Percentiles rank a stretch among this genome's conserved stretches.
These are phyloP conservation scores for Stegastes partitus DNA, from an alignment of 2,113 vertebrate species.

Conservation along the genomic window DNA sequence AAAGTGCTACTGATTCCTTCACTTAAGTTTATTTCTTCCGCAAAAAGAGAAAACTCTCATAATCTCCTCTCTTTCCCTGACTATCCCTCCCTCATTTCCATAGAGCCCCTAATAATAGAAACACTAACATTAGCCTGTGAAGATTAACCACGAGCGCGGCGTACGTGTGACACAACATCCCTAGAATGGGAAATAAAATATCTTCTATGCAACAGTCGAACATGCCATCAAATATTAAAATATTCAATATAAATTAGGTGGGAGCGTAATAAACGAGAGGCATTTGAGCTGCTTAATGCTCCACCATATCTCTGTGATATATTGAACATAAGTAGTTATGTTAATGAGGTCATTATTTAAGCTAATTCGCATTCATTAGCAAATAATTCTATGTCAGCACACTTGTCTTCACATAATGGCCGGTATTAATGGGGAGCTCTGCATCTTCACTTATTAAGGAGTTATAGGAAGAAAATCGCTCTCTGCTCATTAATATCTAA, in stretches of 20 bases:
- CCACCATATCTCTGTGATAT: constrained; percentile 68
- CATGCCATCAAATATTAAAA: constrained; percentile 55
- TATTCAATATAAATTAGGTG: constrained; percentile 52
- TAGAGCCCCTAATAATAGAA: constrained; percentile 55
- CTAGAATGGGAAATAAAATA: constrained; percentile 55
- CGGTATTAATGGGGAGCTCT: constrained; percentile 53
- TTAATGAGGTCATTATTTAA: constrained; percentile 80
- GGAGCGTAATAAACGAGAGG: constrained; percentile 59
- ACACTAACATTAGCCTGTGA: constrained; percentile 71
- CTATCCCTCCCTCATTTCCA: not conserved
- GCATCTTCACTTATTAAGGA: constrained; percentile 65
- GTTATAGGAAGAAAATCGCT: constrained; percentile 34
- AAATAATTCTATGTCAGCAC: constrained; percentile 73
- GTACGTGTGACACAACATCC: constrained; percentile 19
- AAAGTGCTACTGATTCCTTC: no score
- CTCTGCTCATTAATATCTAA: constrained; percentile 64
- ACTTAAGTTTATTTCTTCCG: not conserved
- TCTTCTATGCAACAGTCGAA: constrained; percentile 32
- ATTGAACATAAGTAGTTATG: constrained; percentile 73
- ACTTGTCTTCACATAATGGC: constrained; percentile 58
- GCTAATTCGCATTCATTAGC: constrained; percentile 77
- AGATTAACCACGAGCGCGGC: constrained; percentile 37
- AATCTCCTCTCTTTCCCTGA: not conserved
- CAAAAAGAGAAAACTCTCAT: not conserved
- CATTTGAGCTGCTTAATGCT: constrained; percentile 72